Percentiles rank a stretch among this genome's conserved stretches.
Evolutionary conservation across 2,113 vertebrate species (phyloP).

Genomic region (Peromyscus californicus): DNA sequence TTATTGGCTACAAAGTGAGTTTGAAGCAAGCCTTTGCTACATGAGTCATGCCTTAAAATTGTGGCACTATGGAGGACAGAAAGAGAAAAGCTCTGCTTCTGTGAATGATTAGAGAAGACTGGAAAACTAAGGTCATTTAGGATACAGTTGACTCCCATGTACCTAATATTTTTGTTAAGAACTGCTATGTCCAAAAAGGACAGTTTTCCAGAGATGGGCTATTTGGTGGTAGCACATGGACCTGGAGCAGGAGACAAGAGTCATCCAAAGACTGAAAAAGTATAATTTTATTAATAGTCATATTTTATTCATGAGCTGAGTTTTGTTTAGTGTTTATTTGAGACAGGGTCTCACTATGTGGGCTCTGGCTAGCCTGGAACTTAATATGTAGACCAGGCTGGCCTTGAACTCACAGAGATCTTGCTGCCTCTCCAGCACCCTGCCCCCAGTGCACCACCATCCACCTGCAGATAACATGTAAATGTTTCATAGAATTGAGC

Average conservation of each 20-base stretch:
- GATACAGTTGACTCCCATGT: background rate
- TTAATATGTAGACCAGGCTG: background rate
- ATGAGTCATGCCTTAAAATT: background rate
- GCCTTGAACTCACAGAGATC: background rate
- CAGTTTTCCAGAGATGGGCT: background rate
- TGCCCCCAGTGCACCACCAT: background rate
- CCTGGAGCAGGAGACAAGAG: background rate
- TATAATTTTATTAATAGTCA: background rate
- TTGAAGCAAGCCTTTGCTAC: background rate
- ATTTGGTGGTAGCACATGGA: background rate
- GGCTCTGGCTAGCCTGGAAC: background rate
- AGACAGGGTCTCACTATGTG: background rate
- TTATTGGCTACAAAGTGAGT: background rate
- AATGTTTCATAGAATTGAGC: background rate
- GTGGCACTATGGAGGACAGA: background rate
- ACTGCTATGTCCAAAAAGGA: background rate
- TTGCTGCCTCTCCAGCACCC: background rate
- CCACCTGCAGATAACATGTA: background rate
- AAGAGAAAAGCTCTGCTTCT: background rate
- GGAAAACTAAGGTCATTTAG: background rate
- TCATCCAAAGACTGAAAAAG: background rate
- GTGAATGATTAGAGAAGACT: background rate
- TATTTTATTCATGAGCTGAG: background rate
- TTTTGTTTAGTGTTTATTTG: background rate
- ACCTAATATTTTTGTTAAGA: background rate